Percentiles rank a stretch among this genome's conserved stretches.
Evolutionary conservation across 1,140 invertebrate species (phyloP).

Genomic region (Scaptomyza pallida): DNA sequence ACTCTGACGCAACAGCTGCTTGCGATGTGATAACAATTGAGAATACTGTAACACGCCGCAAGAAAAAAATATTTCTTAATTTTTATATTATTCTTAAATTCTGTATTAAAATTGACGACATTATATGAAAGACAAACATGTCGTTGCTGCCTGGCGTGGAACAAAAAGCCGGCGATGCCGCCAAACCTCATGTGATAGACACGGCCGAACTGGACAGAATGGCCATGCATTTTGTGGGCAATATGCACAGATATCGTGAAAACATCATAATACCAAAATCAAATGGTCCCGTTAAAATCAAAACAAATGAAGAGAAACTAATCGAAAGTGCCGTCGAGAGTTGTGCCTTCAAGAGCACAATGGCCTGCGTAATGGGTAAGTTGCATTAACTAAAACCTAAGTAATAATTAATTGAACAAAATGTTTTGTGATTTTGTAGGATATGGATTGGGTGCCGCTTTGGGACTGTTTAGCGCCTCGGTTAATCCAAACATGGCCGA

Average conservation of each 20-base stretch:
- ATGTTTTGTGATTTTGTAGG: slow-evolving; percentile 86
- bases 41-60: slow-evolving; percentile 21
- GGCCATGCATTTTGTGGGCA: slow-evolving; percentile 88
- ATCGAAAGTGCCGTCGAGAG: slow-evolving; percentile 95
- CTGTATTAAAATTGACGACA: slow-evolving; percentile 43
- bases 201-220: slow-evolving; percentile 86
- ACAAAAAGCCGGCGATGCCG: background rate
- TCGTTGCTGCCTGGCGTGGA: slow-evolving; percentile 46
- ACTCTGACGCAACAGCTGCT: slow-evolving; percentile 59
- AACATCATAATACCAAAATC: slow-evolving; percentile 92
- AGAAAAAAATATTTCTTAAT: slow-evolving; percentile 14
- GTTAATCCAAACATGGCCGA: slow-evolving; percentile 94
- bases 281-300: slow-evolving; percentile 90
- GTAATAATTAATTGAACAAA: background rate
- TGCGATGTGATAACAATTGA: slow-evolving; percentile 72
- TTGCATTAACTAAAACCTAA: background rate
- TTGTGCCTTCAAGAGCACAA: slow-evolving; percentile 94
- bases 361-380: slow-evolving; percentile 95
- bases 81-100: slow-evolving; percentile 17
- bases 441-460: slow-evolving; percentile 95
- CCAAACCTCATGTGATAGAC: slow-evolving; percentile 77
- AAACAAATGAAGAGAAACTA: slow-evolving; percentile 93
- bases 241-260: slow-evolving; percentile 88
- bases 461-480: slow-evolving; percentile 97
- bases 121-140: slow-evolving; percentile 44